phyloP scores from a whole-genome alignment of 2,888 invertebrate species.

The Tridacna crocea region DNA sequence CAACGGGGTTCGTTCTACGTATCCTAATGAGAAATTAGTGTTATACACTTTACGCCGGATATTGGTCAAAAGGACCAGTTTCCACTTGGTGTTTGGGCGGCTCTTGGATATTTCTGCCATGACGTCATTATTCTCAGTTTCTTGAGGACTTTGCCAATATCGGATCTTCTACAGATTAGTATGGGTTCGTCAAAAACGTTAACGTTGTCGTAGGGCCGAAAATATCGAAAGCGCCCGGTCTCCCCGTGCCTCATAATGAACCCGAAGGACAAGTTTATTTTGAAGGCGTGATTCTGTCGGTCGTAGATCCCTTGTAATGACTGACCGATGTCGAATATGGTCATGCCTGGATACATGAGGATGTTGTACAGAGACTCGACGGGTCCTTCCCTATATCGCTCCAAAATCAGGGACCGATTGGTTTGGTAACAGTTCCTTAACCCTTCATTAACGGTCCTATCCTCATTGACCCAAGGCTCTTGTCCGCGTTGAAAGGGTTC shows the following conservation, averaged over 20 bases:
- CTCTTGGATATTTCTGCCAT: too few species aligned
- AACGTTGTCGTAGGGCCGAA: too few species aligned
- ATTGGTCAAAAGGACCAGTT: too few species aligned
- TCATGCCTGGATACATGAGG: slow-evolving; percentile 32
- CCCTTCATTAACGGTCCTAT: slow-evolving; percentile 27
- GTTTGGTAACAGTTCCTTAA: slow-evolving; percentile 29
- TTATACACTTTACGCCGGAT: slow-evolving; percentile 19
- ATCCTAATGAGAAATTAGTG: slow-evolving; percentile 25
- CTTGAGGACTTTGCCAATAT: too few species aligned
- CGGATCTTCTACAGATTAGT: too few species aligned
- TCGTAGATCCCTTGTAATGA: slow-evolving; percentile 32
- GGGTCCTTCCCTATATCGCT: too few species aligned
- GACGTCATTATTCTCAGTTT: too few species aligned
- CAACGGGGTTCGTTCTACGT: slow-evolving; percentile 7
- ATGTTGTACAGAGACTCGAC: slow-evolving; percentile 36
- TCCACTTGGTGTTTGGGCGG: too few species aligned
- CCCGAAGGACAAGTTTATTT: too few species aligned
- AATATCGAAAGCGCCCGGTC: too few species aligned
- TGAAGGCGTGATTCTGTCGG: slow-evolving; percentile 35
- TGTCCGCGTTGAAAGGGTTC: slow-evolving; percentile 30
- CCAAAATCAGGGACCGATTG: slow-evolving; percentile 30
- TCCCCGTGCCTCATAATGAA: too few species aligned
- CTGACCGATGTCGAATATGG: slow-evolving; percentile 19
- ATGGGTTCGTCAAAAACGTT: too few species aligned
- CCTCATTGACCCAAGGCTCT: slow-evolving; percentile 32